Base-by-base conservation (phyloP, 2,888 invertebrate genomes). In the Ormia ochracea region DNA sequence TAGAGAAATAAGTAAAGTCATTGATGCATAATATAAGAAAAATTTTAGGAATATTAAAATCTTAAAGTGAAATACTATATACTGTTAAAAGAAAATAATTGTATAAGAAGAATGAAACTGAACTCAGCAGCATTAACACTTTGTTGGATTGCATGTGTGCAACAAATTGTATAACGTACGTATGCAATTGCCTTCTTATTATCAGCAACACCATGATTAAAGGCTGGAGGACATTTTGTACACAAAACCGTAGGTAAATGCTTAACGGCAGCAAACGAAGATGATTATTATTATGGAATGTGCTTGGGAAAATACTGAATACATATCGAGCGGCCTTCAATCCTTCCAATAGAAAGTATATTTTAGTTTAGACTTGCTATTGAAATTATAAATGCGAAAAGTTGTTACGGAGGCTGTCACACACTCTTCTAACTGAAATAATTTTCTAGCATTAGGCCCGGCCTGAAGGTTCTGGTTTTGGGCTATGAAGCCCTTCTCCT, bases 91-190 rank as follows among this genome's bases (percentile, higher is more conserved):
- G 5, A 45, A 45, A 17, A 45, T 45, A 45, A 21, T 21, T n/a
- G 6, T 7, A 28, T 1, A 21, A 5, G 4, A 1, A 6, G 7
- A 36, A 58, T n/a, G 14, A 5, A 21, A n/a, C n/a, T n/a, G n/a
- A n/a, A n/a, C n/a, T n/a, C n/a, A 26, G 7, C 36, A 63, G 23
- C 52, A 76, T 76, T 63, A 76, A 69, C 69, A 76, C 76, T 56
- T 58, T 14, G 61, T 41, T 48, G 56, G 59, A 69, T 69, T 69
- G 23, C 33, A 4, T 31, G 2, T 23, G 23, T 33, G 14, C 9
- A 33, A 45, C 17, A 56, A 56, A 56, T 50, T 50, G 33, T 41
- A 38, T 19, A 59, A 17, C n/a, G 38, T 21, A 63, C 26, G 28
- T 14, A 14, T 14, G 17, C 23, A 50, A 50, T 28, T 50, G 50